Evolutionary conservation across 2,797 vertebrate species (phyloP).

Genomic region (Pseudomugil gertrudae): DNA sequence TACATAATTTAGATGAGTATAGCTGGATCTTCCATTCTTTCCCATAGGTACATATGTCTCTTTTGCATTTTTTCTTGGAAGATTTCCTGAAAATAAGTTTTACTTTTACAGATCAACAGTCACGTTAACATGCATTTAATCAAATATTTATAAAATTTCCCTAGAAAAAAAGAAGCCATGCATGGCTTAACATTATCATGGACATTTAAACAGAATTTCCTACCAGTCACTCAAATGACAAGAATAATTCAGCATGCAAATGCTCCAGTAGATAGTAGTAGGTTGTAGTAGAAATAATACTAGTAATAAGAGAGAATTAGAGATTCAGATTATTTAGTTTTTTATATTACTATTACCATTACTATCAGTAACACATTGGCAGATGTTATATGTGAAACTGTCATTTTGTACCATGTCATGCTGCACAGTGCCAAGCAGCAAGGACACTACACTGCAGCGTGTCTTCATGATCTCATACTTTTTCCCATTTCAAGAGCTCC

Average conservation of each 20-base stretch:
- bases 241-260: not conserved
- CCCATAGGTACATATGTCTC: not conserved
- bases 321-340: conserved; percentile 11
- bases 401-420: conserved; percentile 27
- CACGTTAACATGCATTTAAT: not conserved
- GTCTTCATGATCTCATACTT: conserved; percentile 34
- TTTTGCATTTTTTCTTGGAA: not conserved
- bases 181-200: not conserved
- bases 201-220: conserved; percentile 6
- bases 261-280: conserved; percentile 1
- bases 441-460: conserved; percentile 23
- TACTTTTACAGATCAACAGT: not conserved
- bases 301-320: conserved; percentile 35
- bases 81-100: not conserved
- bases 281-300: not conserved
- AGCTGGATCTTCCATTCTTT: conserved; percentile 4
- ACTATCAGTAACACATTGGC: conserved; percentile 26
- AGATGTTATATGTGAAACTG: conserved; percentile 59
- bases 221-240: not conserved
- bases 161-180: conserved; percentile 7
- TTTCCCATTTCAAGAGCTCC: conserved; percentile 14
- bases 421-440: conserved; percentile 19
- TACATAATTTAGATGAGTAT: conserved; percentile 51
- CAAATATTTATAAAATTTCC: conserved; percentile 17
- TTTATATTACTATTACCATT: not conserved